A percentile compares a stretch with the other conserved stretches of the same genome.
phyloP scores from a whole-genome alignment of 2,888 invertebrate genomes.

The Chymomyza amoena region DNA sequence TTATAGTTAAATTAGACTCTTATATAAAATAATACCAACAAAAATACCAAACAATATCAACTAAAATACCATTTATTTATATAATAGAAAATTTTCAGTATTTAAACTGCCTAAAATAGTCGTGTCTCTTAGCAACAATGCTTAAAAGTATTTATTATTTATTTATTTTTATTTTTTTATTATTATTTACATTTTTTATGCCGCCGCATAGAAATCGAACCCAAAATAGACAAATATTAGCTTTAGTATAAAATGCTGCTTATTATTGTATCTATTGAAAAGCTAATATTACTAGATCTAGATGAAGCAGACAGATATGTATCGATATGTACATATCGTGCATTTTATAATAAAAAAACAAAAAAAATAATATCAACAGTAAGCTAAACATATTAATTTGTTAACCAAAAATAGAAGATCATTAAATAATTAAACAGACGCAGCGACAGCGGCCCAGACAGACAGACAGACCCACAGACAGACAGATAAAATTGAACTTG shows the following conservation, averaged over 20 bases:
- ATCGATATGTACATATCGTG: background rate
- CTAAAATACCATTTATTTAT: too few species aligned
- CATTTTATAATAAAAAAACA: conserved; percentile 17
- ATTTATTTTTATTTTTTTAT: too few species aligned
- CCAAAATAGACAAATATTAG: background rate
- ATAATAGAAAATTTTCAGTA: too few species aligned
- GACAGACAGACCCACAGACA: conserved; percentile 13
- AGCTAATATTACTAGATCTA: background rate
- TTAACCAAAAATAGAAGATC: conserved; percentile 54
- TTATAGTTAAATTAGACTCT: too few species aligned
- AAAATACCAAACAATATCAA: too few species aligned
- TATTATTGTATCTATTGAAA: background rate
- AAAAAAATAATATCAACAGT: conserved; percentile 33
- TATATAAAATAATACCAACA: too few species aligned
- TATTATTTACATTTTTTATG: too few species aligned
- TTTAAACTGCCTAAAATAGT: too few species aligned
- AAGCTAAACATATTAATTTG: conserved; percentile 35
- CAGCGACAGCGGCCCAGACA: background rate
- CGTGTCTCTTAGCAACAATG: background rate
- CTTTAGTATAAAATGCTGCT: conserved; percentile 18
- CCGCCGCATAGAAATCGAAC: conserved; percentile 1
- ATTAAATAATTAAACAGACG: conserved; percentile 45
- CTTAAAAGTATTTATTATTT: background rate
- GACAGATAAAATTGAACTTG: conserved; percentile 11
- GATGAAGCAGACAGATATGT: background rate